phyloP scores from a whole-genome alignment of 2,888 invertebrate genomes.

The Antheraea assamensis region DNA sequence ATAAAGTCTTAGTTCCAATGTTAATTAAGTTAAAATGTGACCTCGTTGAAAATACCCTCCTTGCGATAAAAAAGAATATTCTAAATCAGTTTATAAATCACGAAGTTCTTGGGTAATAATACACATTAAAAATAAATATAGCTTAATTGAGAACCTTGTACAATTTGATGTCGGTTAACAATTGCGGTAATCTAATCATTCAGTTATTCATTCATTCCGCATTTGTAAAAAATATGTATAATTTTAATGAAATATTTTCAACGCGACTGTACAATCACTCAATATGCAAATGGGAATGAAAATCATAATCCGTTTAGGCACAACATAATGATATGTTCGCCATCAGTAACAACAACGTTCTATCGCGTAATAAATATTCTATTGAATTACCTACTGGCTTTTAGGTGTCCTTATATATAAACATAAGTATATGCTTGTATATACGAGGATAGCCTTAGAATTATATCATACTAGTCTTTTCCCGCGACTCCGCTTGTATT shows the following conservation, averaged over 20 bases:
- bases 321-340: conserved; percentile 23
- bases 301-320: conserved; percentile 34
- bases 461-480: background rate
- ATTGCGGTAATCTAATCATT: too few species aligned
- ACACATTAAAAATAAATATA: too few species aligned
- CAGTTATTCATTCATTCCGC: too few species aligned
- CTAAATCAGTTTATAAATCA: too few species aligned
- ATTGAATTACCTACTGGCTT: conserved; percentile 3
- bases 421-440: background rate
- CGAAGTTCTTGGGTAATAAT: too few species aligned
- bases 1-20: too few species aligned
- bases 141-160: too few species aligned
- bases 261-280: background rate
- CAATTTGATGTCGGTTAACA: too few species aligned
- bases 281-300: conserved; percentile 25
- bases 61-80: too few species aligned
- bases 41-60: too few species aligned
- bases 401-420: background rate
- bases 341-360: conserved; percentile 8
- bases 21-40: too few species aligned
- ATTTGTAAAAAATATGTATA: background rate
- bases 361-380: conserved; percentile 9
- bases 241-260: background rate
- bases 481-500: too few species aligned
- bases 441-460: background rate